These are phyloP conservation scores for Geotrupes spiniger DNA, from an alignment of 2,888 invertebrate genomes.

Conservation along the genomic window DNA sequence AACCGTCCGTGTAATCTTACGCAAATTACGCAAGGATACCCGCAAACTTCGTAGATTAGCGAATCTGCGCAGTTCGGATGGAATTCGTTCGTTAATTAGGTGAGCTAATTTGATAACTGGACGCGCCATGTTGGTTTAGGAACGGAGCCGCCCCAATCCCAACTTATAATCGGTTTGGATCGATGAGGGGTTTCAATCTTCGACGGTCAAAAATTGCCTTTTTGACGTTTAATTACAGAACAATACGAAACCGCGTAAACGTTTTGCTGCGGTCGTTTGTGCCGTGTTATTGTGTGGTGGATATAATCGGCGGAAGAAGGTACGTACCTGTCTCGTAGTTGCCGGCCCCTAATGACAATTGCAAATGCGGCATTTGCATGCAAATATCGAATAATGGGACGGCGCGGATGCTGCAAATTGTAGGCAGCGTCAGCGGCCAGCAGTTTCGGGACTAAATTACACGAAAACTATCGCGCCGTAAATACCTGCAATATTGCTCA, in stretches of 20 bases:
- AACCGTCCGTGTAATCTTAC: slow-evolving; percentile 29
- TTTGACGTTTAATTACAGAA: no score
- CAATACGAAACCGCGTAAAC: neutral
- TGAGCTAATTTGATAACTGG: slow-evolving; percentile 43
- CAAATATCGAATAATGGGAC: slow-evolving; percentile 35
- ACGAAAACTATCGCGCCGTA: slow-evolving; percentile 28
- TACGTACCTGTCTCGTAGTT: neutral
- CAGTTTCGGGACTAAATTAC: slow-evolving; percentile 34
- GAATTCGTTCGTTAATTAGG: slow-evolving; percentile 46
- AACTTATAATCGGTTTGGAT: slow-evolving; percentile 31
- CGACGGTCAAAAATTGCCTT: no score
- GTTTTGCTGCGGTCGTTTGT: no score
- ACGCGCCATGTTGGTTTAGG: slow-evolving; percentile 43
- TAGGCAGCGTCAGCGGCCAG: no score
- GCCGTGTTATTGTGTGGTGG: neutral
- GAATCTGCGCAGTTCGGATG: slow-evolving; percentile 38
- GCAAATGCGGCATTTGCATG: slow-evolving; percentile 35
- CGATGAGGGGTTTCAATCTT: neutral
- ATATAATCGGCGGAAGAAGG: slow-evolving; percentile 8
- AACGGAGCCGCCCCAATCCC: slow-evolving; percentile 29
- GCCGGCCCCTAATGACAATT: slow-evolving; percentile 32
- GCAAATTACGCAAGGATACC: slow-evolving; percentile 25
- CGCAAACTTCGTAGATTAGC: slow-evolving; percentile 38
- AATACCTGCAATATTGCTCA: slow-evolving; percentile 1
- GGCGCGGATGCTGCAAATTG: slow-evolving; percentile 34